Conservation (phyloP, 1,140 invertebrate species). For the Adelges cooleyi region DNA sequence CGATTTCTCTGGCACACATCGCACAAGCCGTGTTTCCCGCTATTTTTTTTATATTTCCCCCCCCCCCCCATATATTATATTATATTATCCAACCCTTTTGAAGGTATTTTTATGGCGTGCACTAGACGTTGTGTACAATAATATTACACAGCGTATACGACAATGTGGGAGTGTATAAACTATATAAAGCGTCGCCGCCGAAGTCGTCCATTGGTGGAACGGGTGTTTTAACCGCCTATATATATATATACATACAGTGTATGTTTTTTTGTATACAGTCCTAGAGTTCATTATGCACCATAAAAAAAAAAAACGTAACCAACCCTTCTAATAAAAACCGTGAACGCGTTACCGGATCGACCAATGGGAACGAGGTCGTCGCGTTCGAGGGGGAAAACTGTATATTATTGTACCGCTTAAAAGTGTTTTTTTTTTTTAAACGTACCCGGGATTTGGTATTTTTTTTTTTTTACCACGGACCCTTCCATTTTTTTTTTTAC, state of each 20-base stretch:
- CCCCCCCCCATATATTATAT: too few relatives aligned
- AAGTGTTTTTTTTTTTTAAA: conserved; percentile 2
- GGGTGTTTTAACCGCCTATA: background rate
- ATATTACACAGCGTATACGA: background rate
- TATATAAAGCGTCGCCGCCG: background rate
- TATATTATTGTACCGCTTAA: too few relatives aligned
- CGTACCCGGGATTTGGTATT: background rate
- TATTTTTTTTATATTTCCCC: too few relatives aligned
- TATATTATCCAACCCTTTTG: too few relatives aligned
- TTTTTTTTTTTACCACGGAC: conserved; percentile 13
- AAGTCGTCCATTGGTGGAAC: background rate
- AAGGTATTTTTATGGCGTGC: too few relatives aligned
- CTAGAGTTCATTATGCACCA: conserved; percentile 4
- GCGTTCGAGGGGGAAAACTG: conserved; percentile 12
- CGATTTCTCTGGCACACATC: background rate
- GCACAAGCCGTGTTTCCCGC: too few relatives aligned
- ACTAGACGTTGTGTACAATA: background rate
- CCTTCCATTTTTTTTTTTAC: conserved; percentile 24
- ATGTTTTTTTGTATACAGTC: background rate
- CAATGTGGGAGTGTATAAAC: background rate
- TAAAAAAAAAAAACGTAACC: background rate
- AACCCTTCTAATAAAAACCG: conserved; percentile 21
- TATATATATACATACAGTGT: too few relatives aligned
- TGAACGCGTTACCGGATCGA: background rate
- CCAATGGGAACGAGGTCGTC: conserved; percentile 8